phyloP scores from a whole-genome alignment of 2,797 vertebrate genomes.

The Poeciliopsis turneri region DNA sequence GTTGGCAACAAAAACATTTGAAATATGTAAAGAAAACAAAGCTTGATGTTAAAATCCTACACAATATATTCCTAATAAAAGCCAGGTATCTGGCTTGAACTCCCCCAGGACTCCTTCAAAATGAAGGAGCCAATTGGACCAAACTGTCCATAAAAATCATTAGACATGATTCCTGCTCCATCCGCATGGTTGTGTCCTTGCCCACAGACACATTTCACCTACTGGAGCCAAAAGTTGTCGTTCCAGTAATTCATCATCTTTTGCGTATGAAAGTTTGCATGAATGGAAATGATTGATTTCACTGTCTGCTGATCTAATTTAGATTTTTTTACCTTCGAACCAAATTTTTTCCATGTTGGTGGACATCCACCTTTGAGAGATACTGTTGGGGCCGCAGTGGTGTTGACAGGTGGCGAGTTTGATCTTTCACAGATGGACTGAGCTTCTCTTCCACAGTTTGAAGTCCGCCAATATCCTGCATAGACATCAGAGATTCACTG shows the following conservation, averaged over 20 bases:
- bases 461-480: conserved; percentile 68
- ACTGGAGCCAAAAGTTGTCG: too few species aligned
- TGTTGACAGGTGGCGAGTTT: conserved; percentile 45
- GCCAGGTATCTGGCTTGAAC: too few species aligned
- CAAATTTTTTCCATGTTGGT: conserved; percentile 59
- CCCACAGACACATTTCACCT: too few species aligned
- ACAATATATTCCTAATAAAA: neutral
- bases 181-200: too few species aligned
- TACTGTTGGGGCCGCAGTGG: conserved; percentile 57
- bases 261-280: too few species aligned
- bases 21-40: neutral
- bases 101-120: neutral
- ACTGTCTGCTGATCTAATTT: neutral
- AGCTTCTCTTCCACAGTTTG: conserved; percentile 67
- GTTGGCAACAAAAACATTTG: conserved; percentile 2
- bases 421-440: conserved; percentile 68
- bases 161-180: neutral
- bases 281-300: too few species aligned
- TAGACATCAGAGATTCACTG: conserved; percentile 5
- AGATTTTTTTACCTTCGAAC: conserved; percentile 62
- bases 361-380: conserved; percentile 67
- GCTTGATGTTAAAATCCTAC: neutral
- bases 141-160: neutral
- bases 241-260: too few species aligned
- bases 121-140: neutral